phyloP scores from a whole-genome alignment of 2,888 invertebrate genomes.

The Mallateleia sp. region DNA sequence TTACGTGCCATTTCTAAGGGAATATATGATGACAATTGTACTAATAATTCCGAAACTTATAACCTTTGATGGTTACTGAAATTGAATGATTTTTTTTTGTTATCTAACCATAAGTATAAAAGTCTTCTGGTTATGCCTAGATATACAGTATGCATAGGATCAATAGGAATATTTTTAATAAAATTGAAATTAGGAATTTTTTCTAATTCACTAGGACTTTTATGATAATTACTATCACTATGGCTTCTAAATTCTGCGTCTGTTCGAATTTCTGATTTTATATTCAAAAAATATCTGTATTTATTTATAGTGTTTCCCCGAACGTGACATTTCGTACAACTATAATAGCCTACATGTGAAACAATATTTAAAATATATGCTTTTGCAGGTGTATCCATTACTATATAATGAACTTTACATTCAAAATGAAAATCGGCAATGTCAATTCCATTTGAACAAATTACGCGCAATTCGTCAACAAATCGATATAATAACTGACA shows the following conservation, averaged over 20 bases:
- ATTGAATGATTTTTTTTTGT: slow-evolving; percentile 5
- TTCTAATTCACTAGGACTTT: slow-evolving; percentile 65
- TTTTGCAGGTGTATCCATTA: slow-evolving; percentile 80
- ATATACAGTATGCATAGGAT: slow-evolving; percentile 48
- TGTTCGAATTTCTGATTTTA: slow-evolving; percentile 20
- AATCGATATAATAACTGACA: slow-evolving; percentile 60
- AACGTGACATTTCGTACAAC: slow-evolving; percentile 78
- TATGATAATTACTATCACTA: slow-evolving; percentile 75
- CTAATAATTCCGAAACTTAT: not conserved
- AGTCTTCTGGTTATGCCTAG: slow-evolving; percentile 26
- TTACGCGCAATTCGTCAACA: slow-evolving; percentile 65
- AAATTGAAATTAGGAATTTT: slow-evolving; percentile 77
- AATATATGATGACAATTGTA: not conserved
- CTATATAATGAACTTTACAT: slow-evolving; percentile 54
- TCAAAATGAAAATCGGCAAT: slow-evolving; percentile 20
- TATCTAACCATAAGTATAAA: slow-evolving; percentile 24
- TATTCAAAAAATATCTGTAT: slow-evolving; percentile 72
- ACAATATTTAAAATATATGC: slow-evolving; percentile 72
- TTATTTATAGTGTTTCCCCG: slow-evolving; percentile 61
- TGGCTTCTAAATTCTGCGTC: slow-evolving; percentile 41
- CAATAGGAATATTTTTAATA: slow-evolving; percentile 73
- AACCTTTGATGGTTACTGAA: not conserved
- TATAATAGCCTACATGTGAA: slow-evolving; percentile 76
- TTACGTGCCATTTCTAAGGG: slow-evolving; percentile 39
- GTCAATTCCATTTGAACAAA: slow-evolving; percentile 21